phyloP scores from a whole-genome alignment of 2,797 vertebrate species.

The Sorex maritimensis region DNA sequence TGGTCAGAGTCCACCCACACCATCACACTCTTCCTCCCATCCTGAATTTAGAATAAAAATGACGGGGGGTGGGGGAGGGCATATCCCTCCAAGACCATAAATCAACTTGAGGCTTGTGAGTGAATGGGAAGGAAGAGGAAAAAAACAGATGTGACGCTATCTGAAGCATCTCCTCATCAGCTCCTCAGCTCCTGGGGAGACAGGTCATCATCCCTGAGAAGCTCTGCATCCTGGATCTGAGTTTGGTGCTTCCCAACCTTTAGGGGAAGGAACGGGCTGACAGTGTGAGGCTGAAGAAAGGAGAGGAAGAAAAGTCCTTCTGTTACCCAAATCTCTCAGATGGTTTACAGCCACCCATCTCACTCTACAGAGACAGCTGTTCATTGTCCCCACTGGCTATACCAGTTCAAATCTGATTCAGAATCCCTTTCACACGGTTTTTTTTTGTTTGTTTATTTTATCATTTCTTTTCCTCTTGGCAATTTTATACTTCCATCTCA shows the following conservation, averaged over 20 bases:
- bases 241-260: background rate
- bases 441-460: background rate
- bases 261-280: background rate
- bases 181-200: background rate
- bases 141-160: background rate
- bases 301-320: background rate
- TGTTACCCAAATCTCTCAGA: background rate
- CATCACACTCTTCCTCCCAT: too few species aligned
- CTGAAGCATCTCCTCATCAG: too few species aligned
- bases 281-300: background rate
- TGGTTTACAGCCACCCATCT: too few species aligned
- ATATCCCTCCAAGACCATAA: background rate
- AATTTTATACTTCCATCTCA: background rate
- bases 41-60: too few species aligned
- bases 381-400: accelerated
- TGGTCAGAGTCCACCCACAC: too few species aligned
- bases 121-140: background rate
- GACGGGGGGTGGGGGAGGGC: background rate
- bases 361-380: background rate
- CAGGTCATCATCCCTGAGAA: background rate
- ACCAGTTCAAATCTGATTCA: background rate
- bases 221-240: background rate
- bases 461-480: background rate
- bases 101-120: background rate
- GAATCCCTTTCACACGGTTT: background rate